A percentile compares a stretch with the other conserved stretches of the same genome.
Conservation (phyloP, 2,797 vertebrate species). For the Rhinogobio ventralis region DNA sequence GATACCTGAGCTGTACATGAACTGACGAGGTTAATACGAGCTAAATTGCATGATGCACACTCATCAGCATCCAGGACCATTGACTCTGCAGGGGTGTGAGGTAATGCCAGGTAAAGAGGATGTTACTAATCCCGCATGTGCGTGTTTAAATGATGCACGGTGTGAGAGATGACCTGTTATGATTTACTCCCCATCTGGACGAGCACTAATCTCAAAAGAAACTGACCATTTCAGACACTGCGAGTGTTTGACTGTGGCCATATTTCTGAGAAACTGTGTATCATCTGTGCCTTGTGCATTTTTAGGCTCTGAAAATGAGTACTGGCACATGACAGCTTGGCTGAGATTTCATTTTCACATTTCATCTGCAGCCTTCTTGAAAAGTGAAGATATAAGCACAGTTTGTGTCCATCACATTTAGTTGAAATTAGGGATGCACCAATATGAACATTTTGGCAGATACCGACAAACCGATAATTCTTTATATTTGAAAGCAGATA, state of each 20-base stretch:
- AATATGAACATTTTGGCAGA: too few relatives aligned
- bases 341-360: background rate
- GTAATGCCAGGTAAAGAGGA: conserved; percentile 10
- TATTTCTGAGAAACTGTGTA: conserved; percentile 4
- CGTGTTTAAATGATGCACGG: conserved; percentile 29
- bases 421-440: background rate
- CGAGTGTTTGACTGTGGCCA: background rate
- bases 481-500: too few relatives aligned
- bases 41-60: background rate
- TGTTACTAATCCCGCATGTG: conserved; percentile 26
- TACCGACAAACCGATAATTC: too few relatives aligned
- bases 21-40: background rate
- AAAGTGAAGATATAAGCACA: background rate
- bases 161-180: conserved; percentile 37
- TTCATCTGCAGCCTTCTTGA: background rate
- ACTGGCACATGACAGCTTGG: background rate
- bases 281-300: background rate
- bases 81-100: conserved; percentile 16
- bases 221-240: conserved; percentile 15
- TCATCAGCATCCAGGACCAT: background rate
- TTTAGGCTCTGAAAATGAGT: conserved; percentile 14
- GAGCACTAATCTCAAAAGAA: conserved; percentile 11
- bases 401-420: background rate
- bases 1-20: background rate
- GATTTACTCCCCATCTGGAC: conserved; percentile 15